phyloP scores from a whole-genome alignment of 2,113 vertebrate species.

The Addax nasomaculatus region DNA sequence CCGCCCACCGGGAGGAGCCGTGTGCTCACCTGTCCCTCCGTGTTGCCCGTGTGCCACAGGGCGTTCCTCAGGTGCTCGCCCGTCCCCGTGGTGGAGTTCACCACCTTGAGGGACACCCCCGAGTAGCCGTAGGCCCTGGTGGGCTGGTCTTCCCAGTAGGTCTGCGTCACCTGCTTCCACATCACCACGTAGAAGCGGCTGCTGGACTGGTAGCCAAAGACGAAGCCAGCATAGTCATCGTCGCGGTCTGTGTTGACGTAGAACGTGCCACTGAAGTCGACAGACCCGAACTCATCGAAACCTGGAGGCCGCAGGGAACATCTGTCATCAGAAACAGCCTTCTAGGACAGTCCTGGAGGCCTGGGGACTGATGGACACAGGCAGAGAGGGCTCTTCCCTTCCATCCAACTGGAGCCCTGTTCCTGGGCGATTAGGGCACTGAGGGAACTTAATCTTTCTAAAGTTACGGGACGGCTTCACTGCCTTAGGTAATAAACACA shows the following conservation, averaged over 20 bases:
- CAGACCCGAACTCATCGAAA: conserved; percentile 94
- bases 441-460: neutral
- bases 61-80: conserved; percentile 97
- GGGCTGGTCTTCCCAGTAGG: conserved; percentile 97
- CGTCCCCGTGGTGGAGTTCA: conserved; percentile 94
- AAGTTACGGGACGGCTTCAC: fast-evolving
- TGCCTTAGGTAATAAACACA: fast-evolving
- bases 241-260: conserved; percentile 98
- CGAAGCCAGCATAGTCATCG: conserved; percentile 97
- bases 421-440: fast-evolving
- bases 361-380: fast-evolving
- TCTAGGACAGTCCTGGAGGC: fast-evolving
- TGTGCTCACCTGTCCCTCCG: conserved; percentile 89
- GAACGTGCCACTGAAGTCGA: conserved; percentile 98
- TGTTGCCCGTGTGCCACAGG: conserved; percentile 98
- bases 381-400: fast-evolving
- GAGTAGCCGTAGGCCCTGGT: conserved; percentile 96
- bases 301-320: conserved; percentile 75
- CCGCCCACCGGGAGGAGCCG: fast-evolving
- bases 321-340: fast-evolving
- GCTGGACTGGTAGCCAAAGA: conserved; percentile 98
- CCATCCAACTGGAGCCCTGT: fast-evolving
- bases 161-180: conserved; percentile 99
- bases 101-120: conserved; percentile 97
- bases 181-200: conserved; percentile 97